These are phyloP conservation scores for Drosophila aff. DNA, from an alignment of 1,140 invertebrate species.

Conservation along the genomic window DNA sequence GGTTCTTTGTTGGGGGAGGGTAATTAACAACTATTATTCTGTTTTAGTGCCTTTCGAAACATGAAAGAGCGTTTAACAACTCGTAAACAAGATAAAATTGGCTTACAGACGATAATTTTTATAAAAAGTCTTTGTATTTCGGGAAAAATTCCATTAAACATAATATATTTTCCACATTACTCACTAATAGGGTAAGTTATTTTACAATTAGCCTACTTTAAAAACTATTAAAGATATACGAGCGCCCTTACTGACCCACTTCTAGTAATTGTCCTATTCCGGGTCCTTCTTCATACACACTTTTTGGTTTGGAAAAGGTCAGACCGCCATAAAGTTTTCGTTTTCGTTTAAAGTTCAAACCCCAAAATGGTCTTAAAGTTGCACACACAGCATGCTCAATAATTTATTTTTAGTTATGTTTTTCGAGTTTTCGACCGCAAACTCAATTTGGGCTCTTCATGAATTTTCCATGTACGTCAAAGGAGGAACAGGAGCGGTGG, in stretches of 20 bases:
- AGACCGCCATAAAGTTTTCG: conserved; percentile 10
- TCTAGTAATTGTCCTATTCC: conserved; percentile 11
- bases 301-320: conserved; percentile 12
- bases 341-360: conserved; percentile 30
- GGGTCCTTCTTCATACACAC: not conserved
- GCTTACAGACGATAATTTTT: not conserved
- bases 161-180: conserved; percentile 1
- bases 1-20: conserved; percentile 3
- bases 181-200: not conserved
- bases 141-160: not conserved
- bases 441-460: conserved; percentile 54
- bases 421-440: conserved; percentile 42
- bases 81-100: not conserved
- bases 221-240: not conserved
- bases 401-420: conserved; percentile 53
- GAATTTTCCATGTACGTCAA: conserved; percentile 46
- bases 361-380: conserved; percentile 36
- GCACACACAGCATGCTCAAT: conserved; percentile 23
- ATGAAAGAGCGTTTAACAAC: conserved; percentile 13
- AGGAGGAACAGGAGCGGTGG: not conserved
- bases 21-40: conserved; percentile 15
- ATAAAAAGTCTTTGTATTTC: too few relatives aligned
- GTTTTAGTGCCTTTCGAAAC: conserved; percentile 20
- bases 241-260: conserved; percentile 15
- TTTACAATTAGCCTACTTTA: conserved; percentile 9